Evolutionary conservation across 2,888 invertebrate species (phyloP).

Genomic region (Doris montereyensis): DNA sequence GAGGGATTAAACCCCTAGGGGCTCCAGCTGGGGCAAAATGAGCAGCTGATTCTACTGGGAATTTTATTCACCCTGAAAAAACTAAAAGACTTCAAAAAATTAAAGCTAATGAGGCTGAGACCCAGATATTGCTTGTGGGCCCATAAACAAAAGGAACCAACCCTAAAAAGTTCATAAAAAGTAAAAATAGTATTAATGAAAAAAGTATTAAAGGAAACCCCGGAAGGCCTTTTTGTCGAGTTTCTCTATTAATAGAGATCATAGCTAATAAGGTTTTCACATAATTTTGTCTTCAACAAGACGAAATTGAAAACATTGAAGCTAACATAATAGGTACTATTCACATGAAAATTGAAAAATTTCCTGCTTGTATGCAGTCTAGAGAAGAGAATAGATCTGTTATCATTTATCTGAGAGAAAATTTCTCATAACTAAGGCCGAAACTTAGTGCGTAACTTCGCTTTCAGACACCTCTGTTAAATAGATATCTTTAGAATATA

Average conservation of each 20-base stretch:
- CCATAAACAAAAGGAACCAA: conserved; percentile 83
- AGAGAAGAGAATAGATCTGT: conserved; percentile 8
- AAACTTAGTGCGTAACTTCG: conserved; percentile 11
- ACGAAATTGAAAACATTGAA: no score
- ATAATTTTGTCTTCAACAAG: no score
- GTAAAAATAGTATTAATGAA: no score
- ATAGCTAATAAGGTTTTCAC: no score
- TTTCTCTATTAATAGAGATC: no score
- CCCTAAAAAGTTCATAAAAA: conserved; percentile 82
- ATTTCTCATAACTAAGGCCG: neutral
- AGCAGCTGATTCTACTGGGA: conserved; percentile 79
- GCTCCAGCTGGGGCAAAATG: conserved; percentile 82
- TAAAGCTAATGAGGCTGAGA: conserved; percentile 78
- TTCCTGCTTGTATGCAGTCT: no score
- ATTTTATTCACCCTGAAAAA: conserved; percentile 79
- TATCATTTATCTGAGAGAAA: neutral
- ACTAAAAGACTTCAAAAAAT: conserved; percentile 80
- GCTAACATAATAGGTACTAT: no score
- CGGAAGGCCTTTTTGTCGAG: no score
- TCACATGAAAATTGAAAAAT: no score
- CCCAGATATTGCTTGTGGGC: conserved; percentile 78
- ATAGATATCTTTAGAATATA: no score
- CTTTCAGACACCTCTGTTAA: no score
- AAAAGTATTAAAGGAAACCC: no score
- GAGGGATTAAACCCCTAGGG: conserved; percentile 79